A percentile compares a stretch with the other conserved stretches of the same genome.
These are phyloP conservation scores for Heterotis niloticus DNA, from an alignment of 2,113 vertebrate genomes.

Conservation along the genomic window DNA sequence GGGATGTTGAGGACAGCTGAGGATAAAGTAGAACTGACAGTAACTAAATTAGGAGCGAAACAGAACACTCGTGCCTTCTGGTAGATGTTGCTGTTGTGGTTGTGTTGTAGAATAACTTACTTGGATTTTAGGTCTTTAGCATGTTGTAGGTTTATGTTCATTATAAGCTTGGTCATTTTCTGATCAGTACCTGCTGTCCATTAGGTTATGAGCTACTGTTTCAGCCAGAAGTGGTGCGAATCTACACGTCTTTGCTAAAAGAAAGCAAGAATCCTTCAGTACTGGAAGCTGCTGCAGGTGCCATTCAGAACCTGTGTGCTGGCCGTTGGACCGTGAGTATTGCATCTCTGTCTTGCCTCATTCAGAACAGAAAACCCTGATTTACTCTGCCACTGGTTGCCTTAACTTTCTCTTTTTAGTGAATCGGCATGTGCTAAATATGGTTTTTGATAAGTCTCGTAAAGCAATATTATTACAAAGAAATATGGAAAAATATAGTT, in stretches of 20 bases:
- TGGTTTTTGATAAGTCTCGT: no score
- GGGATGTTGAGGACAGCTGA: not conserved
- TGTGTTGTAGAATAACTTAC: not conserved
- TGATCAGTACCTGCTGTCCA: not conserved
- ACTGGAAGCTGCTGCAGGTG: conserved; percentile 88
- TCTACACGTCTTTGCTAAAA: conserved; percentile 87
- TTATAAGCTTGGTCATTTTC: not conserved
- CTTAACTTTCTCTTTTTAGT: no score
- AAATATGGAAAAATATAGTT: not conserved
- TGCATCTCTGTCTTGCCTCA: not conserved
- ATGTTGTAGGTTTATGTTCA: not conserved
- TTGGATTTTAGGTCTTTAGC: not conserved
- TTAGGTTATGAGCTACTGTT: conserved; percentile 90
- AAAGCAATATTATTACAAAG: no score
- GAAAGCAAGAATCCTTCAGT: conserved; percentile 84
- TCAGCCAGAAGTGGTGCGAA: conserved; percentile 88
- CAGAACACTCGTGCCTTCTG: not conserved
- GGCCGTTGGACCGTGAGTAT: conserved; percentile 81
- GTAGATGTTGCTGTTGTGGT: not conserved
- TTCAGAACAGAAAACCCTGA: not conserved
- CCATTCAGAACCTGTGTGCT: conserved; percentile 90
- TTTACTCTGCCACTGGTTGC: no score
- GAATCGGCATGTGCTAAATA: no score
- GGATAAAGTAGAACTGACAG: not conserved
- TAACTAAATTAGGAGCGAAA: not conserved